Evolutionary conservation across 1,140 invertebrate species (phyloP).

Genomic region (Drosophila paulistorum): DNA sequence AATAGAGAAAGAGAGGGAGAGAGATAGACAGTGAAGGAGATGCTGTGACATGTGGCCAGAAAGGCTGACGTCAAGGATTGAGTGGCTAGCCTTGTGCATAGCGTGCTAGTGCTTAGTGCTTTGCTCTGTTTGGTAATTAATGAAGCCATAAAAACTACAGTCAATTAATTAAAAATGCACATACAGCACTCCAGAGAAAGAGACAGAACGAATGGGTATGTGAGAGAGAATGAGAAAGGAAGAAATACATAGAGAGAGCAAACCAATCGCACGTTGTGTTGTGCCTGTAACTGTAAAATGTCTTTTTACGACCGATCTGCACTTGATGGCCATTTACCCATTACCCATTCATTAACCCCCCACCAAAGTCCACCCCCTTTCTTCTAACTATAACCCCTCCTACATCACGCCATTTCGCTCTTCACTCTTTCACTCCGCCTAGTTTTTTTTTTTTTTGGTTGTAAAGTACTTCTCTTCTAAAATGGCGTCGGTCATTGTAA

Average conservation of each 20-base stretch:
- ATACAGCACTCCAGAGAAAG: constrained; percentile 30
- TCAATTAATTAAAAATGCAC: constrained; percentile 82
- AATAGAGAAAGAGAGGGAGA: constrained; percentile 29
- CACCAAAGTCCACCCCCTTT: neutral
- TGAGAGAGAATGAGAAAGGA: neutral
- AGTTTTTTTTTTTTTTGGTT: constrained; percentile 24
- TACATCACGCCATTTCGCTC: neutral
- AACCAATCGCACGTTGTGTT: constrained; percentile 49
- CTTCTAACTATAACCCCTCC: neutral
- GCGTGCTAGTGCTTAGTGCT: constrained; percentile 14
- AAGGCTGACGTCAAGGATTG: constrained; percentile 67
- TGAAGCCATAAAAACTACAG: constrained; percentile 82
- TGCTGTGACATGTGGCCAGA: constrained; percentile 45
- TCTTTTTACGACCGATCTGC: constrained; percentile 78
- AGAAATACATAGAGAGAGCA: neutral
- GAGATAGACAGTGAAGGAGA: neutral
- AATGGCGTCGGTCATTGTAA: constrained; percentile 80
- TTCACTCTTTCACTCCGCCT: neutral
- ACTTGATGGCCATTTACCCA: constrained; percentile 77
- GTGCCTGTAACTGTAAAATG: constrained; percentile 74
- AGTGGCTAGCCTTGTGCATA: neutral
- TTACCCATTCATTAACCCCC: constrained; percentile 42
- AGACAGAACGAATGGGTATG: constrained; percentile 1
- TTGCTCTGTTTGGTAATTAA: constrained; percentile 73
- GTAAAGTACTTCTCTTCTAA: constrained; percentile 67